Evolutionary conservation across 30 jellyfish, hydroid and myxozoan species (phyloP).

Genomic region (Cassiopea xamachana): DNA sequence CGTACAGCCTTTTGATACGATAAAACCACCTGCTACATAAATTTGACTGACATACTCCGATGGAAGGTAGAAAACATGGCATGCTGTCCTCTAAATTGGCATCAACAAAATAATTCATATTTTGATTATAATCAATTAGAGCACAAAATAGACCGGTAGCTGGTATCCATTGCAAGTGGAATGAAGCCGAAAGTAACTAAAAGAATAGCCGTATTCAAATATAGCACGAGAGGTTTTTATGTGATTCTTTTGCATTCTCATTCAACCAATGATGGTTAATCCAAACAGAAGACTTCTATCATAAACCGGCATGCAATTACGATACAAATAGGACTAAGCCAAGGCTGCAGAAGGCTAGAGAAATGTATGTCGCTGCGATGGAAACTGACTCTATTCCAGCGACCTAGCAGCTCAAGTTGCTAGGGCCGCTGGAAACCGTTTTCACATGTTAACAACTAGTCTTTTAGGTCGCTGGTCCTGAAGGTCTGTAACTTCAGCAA

Average conservation of each 20-base stretch:
- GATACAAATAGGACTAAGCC: not conserved
- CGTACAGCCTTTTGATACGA: not conserved
- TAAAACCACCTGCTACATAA: not conserved
- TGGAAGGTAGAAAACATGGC: not conserved
- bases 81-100: not conserved
- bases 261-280: not conserved
- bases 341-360: too few relatives aligned
- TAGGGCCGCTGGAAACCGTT: too few relatives aligned
- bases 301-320: not conserved
- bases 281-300: not conserved
- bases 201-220: not conserved
- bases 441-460: too few relatives aligned
- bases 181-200: not conserved
- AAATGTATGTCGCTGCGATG: too few relatives aligned
- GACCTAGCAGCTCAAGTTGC: too few relatives aligned
- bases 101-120: not conserved
- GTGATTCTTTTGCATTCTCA: not conserved
- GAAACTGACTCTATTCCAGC: too few relatives aligned
- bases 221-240: not conserved
- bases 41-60: not conserved
- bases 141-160: not conserved
- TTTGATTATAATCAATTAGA: not conserved
- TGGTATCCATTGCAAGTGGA: not conserved
- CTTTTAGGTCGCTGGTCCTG: too few relatives aligned
- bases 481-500: too few relatives aligned